Base-by-base conservation (phyloP, 2,113 vertebrate genomes). In the Oceanodroma tethys region DNA sequence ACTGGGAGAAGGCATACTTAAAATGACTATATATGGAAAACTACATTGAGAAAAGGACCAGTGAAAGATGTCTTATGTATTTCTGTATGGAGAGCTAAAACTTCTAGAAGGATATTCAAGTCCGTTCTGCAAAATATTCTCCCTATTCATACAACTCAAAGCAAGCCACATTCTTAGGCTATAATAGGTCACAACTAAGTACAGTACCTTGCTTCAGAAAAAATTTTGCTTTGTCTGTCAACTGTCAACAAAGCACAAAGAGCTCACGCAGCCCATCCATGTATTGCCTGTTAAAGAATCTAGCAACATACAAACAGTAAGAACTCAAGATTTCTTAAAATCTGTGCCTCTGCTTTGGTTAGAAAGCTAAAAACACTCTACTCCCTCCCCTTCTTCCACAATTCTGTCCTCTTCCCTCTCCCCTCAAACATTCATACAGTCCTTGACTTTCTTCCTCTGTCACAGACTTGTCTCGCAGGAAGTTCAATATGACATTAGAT, bases 171-270 rank as follows among this genome's bases (percentile, higher is more conserved):
- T 97, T 97, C 94, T 95, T 95, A 97, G 96, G 97, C 93, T 97
- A 60, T 70, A 97, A 97, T 11, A 98, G 97, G 98, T 98, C 98
- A 98, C 95, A 96, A 97, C 91, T 98, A 98, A 98, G 97, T 98
- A 98, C 85, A 97, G 96, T 95, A 98, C 96, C 97, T 98, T 97
- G 90, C 96, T 97, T 97, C 91, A 96, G 93, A 96, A 97, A 98
- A 98, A 97, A 92, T 88, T 97, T 87, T 95, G 96, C 95, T 98
- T 98, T 98, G 96, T 96, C 97, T 98, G 97, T 89, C 96, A 97
- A 95, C 91, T 97, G 96, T 90, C 97, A 98, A 95, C 92, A 98
- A 96, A 97, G 94, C 95, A 98, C 96, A 97, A 98, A 98, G 94
- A 97, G 82, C 96, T 96, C 93, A 95, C 60, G 96, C 79, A 94